These are phyloP conservation scores for Ornithoptera priamus DNA, from an alignment of 2,888 invertebrate species.

Conservation along the genomic window DNA sequence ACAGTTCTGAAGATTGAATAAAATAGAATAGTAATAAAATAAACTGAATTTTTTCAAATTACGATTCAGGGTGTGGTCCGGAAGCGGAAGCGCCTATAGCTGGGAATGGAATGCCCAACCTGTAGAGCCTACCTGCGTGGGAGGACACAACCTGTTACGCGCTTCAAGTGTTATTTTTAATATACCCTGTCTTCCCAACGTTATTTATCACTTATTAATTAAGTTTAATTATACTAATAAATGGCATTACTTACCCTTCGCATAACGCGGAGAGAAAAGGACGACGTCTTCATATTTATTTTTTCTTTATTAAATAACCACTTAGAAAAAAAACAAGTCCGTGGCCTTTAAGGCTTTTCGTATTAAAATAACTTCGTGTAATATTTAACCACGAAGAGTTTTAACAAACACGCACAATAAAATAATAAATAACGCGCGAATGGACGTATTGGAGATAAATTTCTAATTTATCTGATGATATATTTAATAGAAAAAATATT, in stretches of 20 bases:
- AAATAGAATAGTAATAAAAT: neutral
- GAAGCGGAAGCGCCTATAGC: constrained; percentile 45
- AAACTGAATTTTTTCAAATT: constrained; percentile 6
- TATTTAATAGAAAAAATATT: constrained; percentile 20
- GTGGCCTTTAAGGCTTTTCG: constrained; percentile 8
- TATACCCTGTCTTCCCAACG: constrained; percentile 3
- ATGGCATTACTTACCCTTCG: constrained; percentile 83
- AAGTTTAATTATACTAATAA: neutral
- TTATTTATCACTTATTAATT: neutral
- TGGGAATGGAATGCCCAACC: constrained; percentile 51
- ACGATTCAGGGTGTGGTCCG: constrained; percentile 59
- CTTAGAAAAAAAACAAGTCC: constrained; percentile 26
- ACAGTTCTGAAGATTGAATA: too few relatives aligned
- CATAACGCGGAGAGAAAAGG: constrained; percentile 88
- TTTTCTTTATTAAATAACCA: constrained; percentile 43
- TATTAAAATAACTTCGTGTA: constrained; percentile 7
- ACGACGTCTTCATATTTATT: constrained; percentile 87
- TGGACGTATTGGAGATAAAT: constrained; percentile 1
- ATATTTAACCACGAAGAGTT: neutral
- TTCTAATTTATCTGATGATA: neutral
- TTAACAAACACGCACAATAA: neutral
- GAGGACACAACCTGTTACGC: constrained; percentile 45
- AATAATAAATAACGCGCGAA: neutral
- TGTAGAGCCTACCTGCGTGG: constrained; percentile 53
- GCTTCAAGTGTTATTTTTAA: constrained; percentile 31